phyloP scores from a whole-genome alignment of 2,888 invertebrate genomes.

The Scaptomyza cyrtandrae region DNA sequence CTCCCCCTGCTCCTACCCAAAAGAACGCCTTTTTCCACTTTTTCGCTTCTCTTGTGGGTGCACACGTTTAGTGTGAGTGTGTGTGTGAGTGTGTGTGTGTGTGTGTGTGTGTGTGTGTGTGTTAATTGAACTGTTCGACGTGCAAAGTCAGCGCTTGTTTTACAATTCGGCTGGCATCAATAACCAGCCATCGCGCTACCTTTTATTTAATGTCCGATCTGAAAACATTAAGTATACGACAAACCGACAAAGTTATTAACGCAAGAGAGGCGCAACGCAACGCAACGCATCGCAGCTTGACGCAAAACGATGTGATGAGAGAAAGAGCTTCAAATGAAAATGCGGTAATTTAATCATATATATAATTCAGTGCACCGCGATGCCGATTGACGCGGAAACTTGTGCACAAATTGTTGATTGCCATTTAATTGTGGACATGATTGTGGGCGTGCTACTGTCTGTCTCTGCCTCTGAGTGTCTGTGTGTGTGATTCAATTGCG shows the following conservation, averaged over 20 bases:
- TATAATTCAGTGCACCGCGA: conserved; percentile 30
- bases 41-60: conserved; percentile 5
- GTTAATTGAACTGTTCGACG: conserved; percentile 46
- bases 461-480: neutral
- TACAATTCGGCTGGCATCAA: conserved; percentile 51
- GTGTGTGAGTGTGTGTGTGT: conserved; percentile 39
- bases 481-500: conserved; percentile 26
- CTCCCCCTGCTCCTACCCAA: neutral
- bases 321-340: conserved; percentile 20
- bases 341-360: conserved; percentile 38
- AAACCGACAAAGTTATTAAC: neutral
- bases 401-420: conserved; percentile 41
- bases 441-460: conserved; percentile 20
- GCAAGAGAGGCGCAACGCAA: neutral
- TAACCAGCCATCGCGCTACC: neutral
- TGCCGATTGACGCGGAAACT: conserved; percentile 41
- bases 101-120: conserved; percentile 37
- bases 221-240: conserved; percentile 20
- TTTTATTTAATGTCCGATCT: conserved; percentile 13
- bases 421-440: conserved; percentile 50
- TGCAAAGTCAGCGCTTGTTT: conserved; percentile 65
- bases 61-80: too few relatives aligned
- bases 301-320: neutral
- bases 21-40: too few relatives aligned
- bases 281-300: neutral